Conservation (phyloP, 1,140 invertebrate genomes). For the Penaeus japonicus region DNA sequence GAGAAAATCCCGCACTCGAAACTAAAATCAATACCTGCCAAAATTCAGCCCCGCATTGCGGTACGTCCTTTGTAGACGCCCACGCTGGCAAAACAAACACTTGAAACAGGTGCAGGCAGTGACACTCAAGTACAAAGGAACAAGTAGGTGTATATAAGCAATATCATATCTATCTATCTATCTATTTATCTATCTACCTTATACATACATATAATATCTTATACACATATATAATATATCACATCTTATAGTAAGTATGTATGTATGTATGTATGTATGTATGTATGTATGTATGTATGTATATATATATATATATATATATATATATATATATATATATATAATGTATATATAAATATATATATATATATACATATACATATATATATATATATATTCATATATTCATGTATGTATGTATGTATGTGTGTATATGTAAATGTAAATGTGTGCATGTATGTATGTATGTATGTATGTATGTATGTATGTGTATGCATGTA, state of each 20-base stretch:
- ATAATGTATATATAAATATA: background rate
- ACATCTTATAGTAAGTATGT: background rate
- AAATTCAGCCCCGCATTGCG: no score
- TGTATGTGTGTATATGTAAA: background rate
- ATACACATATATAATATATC: background rate
- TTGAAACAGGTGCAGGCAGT: no score
- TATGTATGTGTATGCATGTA: background rate
- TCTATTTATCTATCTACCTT: no score
- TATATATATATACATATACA: background rate
- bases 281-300: background rate
- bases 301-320: conserved; percentile 6
- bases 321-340: conserved; percentile 13
- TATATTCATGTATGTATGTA: background rate
- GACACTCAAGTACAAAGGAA: no score
- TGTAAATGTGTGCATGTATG: background rate
- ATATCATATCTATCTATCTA: no score
- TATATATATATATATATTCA: background rate
- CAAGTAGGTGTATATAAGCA: no score
- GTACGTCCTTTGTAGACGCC: no score
- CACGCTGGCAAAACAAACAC: no score
- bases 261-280: background rate
- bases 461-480: background rate
- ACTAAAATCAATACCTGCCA: no score
- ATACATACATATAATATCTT: background rate
- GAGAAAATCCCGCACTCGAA: no score